A percentile compares a stretch with the other conserved stretches of the same genome.
Evolutionary conservation across 2,888 invertebrate genomes (phyloP).

Genomic region (Belgica antarctica): DNA sequence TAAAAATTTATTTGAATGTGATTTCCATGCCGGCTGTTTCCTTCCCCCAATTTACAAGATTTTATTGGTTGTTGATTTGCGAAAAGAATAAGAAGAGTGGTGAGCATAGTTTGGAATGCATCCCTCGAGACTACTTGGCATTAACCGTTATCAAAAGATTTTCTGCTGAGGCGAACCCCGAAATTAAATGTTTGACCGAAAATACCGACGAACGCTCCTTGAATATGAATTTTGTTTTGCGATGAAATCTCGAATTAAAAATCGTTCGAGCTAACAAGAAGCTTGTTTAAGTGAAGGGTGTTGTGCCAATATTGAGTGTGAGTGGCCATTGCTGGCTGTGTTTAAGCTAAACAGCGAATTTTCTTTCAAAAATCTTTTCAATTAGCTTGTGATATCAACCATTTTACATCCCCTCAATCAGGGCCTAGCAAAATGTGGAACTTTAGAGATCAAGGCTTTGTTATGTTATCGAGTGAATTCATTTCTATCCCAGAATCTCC

Average conservation of each 20-base stretch:
- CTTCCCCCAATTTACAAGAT: too few relatives aligned
- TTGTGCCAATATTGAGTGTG: too few relatives aligned
- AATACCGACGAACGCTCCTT: not conserved
- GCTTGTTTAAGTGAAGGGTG: too few relatives aligned
- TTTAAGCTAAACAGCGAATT: too few relatives aligned
- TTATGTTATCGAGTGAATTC: too few relatives aligned
- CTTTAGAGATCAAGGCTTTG: too few relatives aligned
- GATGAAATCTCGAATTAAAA: conserved; percentile 19
- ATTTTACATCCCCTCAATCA: too few relatives aligned
- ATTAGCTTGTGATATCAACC: too few relatives aligned
- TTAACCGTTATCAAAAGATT: not conserved
- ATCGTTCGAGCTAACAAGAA: not conserved
- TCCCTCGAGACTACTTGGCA: not conserved
- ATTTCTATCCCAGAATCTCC: too few relatives aligned
- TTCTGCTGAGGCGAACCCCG: not conserved
- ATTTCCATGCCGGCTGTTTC: not conserved
- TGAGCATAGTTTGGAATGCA: not conserved
- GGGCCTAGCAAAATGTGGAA: too few relatives aligned
- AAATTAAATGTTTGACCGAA: conserved; percentile 18
- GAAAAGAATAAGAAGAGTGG: not conserved
- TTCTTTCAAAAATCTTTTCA: too few relatives aligned
- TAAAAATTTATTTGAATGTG: conserved; percentile 21
- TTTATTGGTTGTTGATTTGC: conserved; percentile 25
- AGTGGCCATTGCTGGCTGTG: too few relatives aligned
- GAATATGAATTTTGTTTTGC: not conserved